Percentiles rank a stretch among this genome's conserved stretches.
Conservation (phyloP, 2,113 vertebrate genomes). For the Thymallus thymallus region DNA sequence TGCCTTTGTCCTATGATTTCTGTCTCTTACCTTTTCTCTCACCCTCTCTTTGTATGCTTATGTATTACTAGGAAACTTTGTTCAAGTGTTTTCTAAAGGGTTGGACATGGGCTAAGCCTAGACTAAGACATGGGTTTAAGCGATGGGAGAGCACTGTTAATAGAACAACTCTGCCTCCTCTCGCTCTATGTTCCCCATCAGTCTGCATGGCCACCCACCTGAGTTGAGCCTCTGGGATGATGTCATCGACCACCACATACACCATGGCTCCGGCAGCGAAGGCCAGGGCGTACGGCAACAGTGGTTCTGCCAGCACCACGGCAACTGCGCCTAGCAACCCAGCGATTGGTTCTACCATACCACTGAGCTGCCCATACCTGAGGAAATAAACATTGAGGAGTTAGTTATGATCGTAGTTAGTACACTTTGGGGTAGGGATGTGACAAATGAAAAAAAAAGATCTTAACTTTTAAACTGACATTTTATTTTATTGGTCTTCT, state of each 20-base stretch:
- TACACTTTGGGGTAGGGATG: no score
- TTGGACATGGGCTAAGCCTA: no score
- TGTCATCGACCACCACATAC: slow-evolving; percentile 94
- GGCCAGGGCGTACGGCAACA: slow-evolving; percentile 89
- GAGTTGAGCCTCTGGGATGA: slow-evolving; percentile 93
- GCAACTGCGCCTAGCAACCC: slow-evolving; percentile 83
- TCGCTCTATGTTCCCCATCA: neutral
- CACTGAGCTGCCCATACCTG: slow-evolving; percentile 96
- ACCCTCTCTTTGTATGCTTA: neutral
- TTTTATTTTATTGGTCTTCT: no score
- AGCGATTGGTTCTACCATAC: slow-evolving; percentile 92
- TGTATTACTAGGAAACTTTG: no score
- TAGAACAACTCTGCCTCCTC: neutral
- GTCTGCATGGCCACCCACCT: slow-evolving; percentile 71
- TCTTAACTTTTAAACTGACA: no score
- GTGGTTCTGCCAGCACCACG: slow-evolving; percentile 83
- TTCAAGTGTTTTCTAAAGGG: no score
- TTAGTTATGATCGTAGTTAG: neutral
- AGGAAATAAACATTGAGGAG: neutral
- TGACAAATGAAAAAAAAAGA: no score
- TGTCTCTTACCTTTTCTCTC: neutral
- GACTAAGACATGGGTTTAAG: no score
- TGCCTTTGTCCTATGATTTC: no score
- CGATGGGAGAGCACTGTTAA: no score
- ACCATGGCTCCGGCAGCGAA: slow-evolving; percentile 97